A percentile compares a stretch with the other conserved stretches of the same genome.
Evolutionary conservation across 2,113 vertebrate genomes (phyloP).

Genomic region (Nothoprocta pentlandii): DNA sequence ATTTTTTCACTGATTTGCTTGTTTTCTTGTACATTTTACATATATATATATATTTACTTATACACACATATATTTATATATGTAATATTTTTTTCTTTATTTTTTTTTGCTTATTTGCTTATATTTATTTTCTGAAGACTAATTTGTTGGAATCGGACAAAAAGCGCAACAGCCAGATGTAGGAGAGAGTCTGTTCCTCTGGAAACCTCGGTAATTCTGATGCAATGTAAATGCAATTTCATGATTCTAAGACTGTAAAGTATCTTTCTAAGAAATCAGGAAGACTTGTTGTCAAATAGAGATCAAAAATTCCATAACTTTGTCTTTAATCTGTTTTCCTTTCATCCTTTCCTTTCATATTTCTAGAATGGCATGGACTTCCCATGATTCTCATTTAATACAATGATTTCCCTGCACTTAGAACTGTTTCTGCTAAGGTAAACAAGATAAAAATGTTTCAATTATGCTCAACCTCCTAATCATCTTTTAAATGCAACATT

Average conservation of each 20-base stretch:
- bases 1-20: background rate
- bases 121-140: background rate
- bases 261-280: background rate
- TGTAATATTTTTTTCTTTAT: background rate
- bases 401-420: background rate
- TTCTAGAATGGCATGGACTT: background rate
- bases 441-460: background rate
- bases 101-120: background rate
- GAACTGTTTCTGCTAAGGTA: background rate
- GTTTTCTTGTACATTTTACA: no score
- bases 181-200: background rate
- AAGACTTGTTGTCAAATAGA: background rate
- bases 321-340: background rate
- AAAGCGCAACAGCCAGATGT: background rate
- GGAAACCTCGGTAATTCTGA: background rate
- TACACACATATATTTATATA: no score
- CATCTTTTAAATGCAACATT: background rate
- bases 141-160: background rate
- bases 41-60: no score
- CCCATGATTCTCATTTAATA: background rate
- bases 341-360: background rate
- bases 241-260: background rate
- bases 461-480: background rate
- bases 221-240: background rate
- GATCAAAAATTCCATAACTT: background rate